Evolutionary conservation across 2,888 invertebrate genomes (phyloP).

Genomic region (Argynnis bischoffii): DNA sequence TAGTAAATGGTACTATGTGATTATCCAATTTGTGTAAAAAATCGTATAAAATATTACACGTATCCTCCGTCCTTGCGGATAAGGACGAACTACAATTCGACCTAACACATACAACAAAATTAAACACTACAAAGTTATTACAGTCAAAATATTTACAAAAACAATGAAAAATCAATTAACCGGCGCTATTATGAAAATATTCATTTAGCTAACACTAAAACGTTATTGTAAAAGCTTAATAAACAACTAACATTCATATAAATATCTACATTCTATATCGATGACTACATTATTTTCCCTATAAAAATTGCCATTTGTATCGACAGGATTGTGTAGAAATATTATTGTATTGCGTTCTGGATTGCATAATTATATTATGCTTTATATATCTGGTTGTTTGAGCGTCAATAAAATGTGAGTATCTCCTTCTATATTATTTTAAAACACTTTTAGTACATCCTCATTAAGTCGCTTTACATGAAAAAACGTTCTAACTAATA

Average conservation of each 20-base stretch:
- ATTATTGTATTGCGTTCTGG: conserved; percentile 23
- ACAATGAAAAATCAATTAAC: conserved; percentile 39
- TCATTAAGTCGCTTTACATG: not conserved
- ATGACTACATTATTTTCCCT: conserved; percentile 56
- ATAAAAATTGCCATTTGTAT: conserved; percentile 21
- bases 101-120: conserved; percentile 35
- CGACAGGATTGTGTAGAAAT: conserved; percentile 15
- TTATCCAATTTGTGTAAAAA: conserved; percentile 37
- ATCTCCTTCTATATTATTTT: not conserved
- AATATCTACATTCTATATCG: conserved; percentile 73
- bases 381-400: conserved; percentile 18
- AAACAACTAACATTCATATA: conserved; percentile 77
- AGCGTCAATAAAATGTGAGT: conserved; percentile 20
- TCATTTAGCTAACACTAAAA: conserved; percentile 44
- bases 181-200: conserved; percentile 37
- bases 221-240: conserved; percentile 59
- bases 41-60: conserved; percentile 36
- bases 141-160: conserved; percentile 61
- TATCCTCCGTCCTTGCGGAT: conserved; percentile 25
- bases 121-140: conserved; percentile 34
- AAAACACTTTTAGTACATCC: not conserved
- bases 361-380: conserved; percentile 19
- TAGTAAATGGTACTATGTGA: conserved; percentile 17
- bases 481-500: not conserved
- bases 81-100: conserved; percentile 35